Percentiles rank a stretch among this genome's conserved stretches.
Conservation (phyloP, 2,888 invertebrate genomes). For the Aphidoletes aphidimyza region DNA sequence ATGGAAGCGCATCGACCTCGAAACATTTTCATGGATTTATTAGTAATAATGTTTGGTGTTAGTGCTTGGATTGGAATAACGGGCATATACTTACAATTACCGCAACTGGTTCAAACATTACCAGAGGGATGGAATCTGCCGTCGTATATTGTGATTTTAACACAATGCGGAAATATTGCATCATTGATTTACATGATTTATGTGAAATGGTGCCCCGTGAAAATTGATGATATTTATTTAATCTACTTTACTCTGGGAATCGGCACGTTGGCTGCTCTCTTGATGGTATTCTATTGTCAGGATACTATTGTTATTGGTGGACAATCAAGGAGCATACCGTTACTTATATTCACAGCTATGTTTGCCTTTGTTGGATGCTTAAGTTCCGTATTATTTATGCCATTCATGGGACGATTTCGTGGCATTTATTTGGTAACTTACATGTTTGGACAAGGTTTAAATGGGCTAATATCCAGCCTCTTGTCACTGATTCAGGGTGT, state of each 20-base stretch:
- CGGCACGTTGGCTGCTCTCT: constrained; percentile 70
- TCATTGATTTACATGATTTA: constrained; percentile 75
- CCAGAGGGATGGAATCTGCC: constrained; percentile 91
- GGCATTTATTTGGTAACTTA: constrained; percentile 82
- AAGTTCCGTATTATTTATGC: constrained; percentile 86
- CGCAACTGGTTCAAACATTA: constrained; percentile 80
- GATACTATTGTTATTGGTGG: constrained; percentile 70
- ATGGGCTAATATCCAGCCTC: constrained; percentile 82
- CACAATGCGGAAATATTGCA: constrained; percentile 86
- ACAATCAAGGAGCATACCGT: constrained; percentile 69
- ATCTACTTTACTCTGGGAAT: constrained; percentile 70
- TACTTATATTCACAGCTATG: constrained; percentile 74
- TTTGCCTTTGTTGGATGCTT: constrained; percentile 71
- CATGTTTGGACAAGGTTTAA: constrained; percentile 83
- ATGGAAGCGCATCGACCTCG: constrained; percentile 9
- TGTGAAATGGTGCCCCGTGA: constrained; percentile 67
- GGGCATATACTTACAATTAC: constrained; percentile 87
- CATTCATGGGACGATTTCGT: constrained; percentile 81
- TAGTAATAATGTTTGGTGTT: constrained; percentile 81
- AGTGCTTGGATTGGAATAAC: constrained; percentile 91
- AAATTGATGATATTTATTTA: constrained; percentile 68
- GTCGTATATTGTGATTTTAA: constrained; percentile 82
- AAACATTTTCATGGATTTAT: constrained; percentile 71
- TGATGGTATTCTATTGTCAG: constrained; percentile 72
- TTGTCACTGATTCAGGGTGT: constrained; percentile 83